Percentiles rank a stretch among this genome's conserved stretches.
Conservation (phyloP, 2,888 invertebrate species). For the Drosophila atroscutellata region DNA sequence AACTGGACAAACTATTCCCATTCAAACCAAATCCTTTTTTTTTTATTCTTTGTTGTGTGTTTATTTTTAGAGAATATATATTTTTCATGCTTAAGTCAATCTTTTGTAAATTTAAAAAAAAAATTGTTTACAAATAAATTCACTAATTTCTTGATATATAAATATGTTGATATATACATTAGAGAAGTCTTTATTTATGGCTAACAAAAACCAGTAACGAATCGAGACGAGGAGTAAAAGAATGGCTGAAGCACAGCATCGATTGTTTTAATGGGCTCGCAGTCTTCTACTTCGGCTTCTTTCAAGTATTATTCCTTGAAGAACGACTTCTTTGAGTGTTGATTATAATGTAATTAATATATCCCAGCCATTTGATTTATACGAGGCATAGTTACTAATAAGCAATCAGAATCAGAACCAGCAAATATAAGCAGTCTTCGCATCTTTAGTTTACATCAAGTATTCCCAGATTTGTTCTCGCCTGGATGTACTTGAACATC, state of each 20-base stretch:
- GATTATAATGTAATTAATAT: background rate
- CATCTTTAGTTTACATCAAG: background rate
- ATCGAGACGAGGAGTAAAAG: background rate
- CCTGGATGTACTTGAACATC: background rate
- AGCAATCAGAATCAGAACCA: background rate
- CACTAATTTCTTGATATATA: background rate
- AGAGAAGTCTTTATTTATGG: background rate
- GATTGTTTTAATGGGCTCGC: background rate
- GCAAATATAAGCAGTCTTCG: background rate
- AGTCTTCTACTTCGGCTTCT: background rate
- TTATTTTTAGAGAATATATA: background rate
- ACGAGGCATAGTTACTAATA: background rate
- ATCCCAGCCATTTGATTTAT: background rate
- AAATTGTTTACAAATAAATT: no score
- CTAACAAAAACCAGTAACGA: background rate
- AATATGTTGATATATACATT: background rate
- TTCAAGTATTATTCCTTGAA: background rate
- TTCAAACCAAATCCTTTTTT: background rate
- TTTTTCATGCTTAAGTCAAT: background rate
- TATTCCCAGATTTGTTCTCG: conserved; percentile 12
- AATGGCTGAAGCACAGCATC: background rate
- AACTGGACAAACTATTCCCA: no score
- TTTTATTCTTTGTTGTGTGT: background rate
- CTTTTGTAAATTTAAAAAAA: no score
- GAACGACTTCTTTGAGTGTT: background rate